Conservation (phyloP, 2,113 vertebrate genomes). For the Piprites chloris region DNA sequence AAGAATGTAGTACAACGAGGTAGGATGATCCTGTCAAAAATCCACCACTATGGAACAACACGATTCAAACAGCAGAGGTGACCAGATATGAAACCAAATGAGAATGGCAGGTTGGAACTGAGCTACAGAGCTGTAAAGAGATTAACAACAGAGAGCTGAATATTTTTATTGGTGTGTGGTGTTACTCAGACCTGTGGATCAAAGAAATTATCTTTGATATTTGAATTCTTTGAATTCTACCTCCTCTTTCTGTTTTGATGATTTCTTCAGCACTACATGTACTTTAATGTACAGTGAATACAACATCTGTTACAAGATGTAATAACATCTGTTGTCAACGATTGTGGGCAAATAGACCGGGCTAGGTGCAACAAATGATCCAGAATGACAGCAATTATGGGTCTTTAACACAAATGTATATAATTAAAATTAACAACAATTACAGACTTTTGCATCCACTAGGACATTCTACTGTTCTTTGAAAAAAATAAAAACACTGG, state of each 20-base stretch:
- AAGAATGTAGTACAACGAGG: not conserved
- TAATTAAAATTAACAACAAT: not conserved
- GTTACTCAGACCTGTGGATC: not conserved
- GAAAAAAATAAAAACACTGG: not conserved
- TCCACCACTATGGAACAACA: not conserved
- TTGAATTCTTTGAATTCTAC: too few species aligned
- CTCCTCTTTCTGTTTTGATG: not conserved
- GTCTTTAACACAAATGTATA: not conserved
- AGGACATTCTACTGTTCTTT: not conserved
- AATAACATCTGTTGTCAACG: not conserved
- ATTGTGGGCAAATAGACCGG: not conserved
- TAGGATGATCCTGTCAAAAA: not conserved
- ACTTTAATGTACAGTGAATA: not conserved
- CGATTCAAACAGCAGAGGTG: not conserved
- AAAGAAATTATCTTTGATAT: not conserved
- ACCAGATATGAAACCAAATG: not conserved
- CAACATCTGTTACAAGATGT: not conserved
- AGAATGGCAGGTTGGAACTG: not conserved
- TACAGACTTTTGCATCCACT: not conserved
- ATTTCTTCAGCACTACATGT: not conserved
- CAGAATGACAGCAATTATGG: not conserved
- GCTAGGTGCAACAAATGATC: not conserved
- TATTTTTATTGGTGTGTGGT: not conserved
- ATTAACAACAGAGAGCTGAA: not conserved
- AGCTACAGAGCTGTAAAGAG: not conserved